phyloP scores from a whole-genome alignment of 2,797 vertebrate genomes.

The Chloroceryle inda region DNA sequence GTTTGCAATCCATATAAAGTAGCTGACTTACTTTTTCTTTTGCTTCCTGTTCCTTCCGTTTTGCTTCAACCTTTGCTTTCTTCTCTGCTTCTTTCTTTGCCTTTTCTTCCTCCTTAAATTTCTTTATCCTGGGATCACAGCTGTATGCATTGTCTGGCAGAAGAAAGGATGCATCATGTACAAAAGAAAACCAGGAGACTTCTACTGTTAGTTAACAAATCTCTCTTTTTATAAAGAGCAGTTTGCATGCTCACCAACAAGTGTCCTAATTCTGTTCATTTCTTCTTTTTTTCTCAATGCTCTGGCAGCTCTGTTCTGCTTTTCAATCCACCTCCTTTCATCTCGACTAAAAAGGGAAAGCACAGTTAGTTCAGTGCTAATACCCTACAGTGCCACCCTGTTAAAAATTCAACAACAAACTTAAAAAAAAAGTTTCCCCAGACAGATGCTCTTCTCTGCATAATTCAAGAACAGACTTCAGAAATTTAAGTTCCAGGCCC shows the following conservation, averaged over 20 bases:
- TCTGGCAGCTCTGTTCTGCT: slow-evolving; percentile 95
- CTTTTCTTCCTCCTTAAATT: slow-evolving; percentile 98
- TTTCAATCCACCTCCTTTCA: slow-evolving; percentile 98
- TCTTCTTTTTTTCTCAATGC: slow-evolving; percentile 97
- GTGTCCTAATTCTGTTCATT: slow-evolving; percentile 96
- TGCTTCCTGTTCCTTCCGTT: slow-evolving; percentile 94
- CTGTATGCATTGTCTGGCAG: slow-evolving; percentile 94
- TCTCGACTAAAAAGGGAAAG: slow-evolving; percentile 87
- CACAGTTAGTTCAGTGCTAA: background rate
- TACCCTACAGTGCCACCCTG: background rate
- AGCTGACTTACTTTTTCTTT: slow-evolving; percentile 89
- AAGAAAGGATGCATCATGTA: background rate
- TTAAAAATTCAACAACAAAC: background rate
- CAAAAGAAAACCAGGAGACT: background rate
- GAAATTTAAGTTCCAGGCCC: background rate
- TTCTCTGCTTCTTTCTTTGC: slow-evolving; percentile 98
- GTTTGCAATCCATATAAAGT: background rate
- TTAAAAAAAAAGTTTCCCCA: background rate
- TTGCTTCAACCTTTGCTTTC: slow-evolving; percentile 96
- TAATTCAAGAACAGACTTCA: background rate
- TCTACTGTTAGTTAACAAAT: background rate
- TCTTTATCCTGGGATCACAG: slow-evolving; percentile 97
- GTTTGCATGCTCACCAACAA: slow-evolving; percentile 88
- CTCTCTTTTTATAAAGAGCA: background rate
- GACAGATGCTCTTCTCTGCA: background rate